Evolutionary conservation across 2,113 vertebrate genomes (phyloP), one percentile per base, ranked within the genome.

Genomic region (Microtus ochrogaster): DNA sequence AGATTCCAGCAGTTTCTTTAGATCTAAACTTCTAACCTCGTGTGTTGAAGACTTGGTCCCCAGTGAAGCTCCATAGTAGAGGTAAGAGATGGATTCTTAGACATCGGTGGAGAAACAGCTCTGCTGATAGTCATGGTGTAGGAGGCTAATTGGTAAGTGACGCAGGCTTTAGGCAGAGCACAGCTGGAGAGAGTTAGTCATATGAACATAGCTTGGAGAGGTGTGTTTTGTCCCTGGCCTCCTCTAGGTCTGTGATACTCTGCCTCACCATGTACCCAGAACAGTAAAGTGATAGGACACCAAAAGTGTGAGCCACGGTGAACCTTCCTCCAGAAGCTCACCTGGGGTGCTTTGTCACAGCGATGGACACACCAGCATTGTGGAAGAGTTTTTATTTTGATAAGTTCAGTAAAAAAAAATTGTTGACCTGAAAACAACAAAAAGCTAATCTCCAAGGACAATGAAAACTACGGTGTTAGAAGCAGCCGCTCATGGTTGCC

Each of bases 361-460:
- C 47, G 47, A 70, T 66, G 63, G 93, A 90, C 72, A 90, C 92
- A 90, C 33, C 85, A 95, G 39, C 58, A 49, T 86, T 97, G 17
- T 61, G 92, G 98, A 95, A 94, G 97, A 98, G 92, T 93, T 97
- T 98, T 99, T 98, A 98, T 98, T 98, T 98, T 95, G 93, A 96
- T 97, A 98, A 98, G 2, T 97, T 66, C 84, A 95, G 84, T 98
- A 98, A 98, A 98, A 49, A 49, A 98, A 99, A 98, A 95, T 52
- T 94, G 82, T 91, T 89, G 84, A 94, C 94, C 97, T 98, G 97
- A 98, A 98, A 98, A 98, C 85, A 97, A 98, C 97, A 83, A 93
- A 81, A 83, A 90, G 66, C 33, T 16, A 61, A 36, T 30, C 55
- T 74, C 47, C 58, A 28, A 74, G 55, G 55, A 41, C 26, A 28